Evolutionary conservation across 2,888 invertebrate genomes (phyloP).

Genomic region (Parasteatoda lunata): DNA sequence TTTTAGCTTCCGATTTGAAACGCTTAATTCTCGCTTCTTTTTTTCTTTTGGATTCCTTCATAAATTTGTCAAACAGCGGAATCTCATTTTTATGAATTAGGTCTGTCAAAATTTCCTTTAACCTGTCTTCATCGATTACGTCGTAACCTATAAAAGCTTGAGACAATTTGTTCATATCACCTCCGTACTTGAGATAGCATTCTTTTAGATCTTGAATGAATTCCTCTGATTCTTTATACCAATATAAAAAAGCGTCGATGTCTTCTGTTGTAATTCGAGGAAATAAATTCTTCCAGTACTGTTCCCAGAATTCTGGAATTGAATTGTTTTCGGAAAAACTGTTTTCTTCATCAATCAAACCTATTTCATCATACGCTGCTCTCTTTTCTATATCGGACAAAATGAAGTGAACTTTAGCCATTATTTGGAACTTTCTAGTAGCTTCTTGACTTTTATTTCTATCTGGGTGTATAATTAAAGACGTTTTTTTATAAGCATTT

Average conservation of each 20-base stretch:
- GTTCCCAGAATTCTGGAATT: constrained; percentile 79
- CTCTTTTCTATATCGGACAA: constrained; percentile 89
- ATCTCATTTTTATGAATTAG: constrained; percentile 85
- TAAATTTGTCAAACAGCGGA: constrained; percentile 85
- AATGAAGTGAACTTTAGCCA: constrained; percentile 90
- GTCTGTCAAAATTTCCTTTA: constrained; percentile 80
- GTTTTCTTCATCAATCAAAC: constrained; percentile 85
- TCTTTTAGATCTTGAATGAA: constrained; percentile 84
- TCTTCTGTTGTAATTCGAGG: constrained; percentile 90
- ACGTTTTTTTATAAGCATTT: constrained; percentile 93
- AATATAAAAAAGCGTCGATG: constrained; percentile 88
- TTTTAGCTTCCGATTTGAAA: too few species aligned
- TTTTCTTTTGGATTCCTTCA: constrained; percentile 81
- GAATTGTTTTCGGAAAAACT: constrained; percentile 79
- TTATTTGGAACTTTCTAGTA: constrained; percentile 93
- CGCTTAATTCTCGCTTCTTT: constrained; percentile 69
- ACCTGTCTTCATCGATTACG: constrained; percentile 86
- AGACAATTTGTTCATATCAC: constrained; percentile 89
- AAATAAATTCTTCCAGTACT: constrained; percentile 91
- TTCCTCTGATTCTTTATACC: constrained; percentile 87
- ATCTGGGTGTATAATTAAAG: constrained; percentile 94
- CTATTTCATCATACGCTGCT: constrained; percentile 90
- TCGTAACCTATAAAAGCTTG: constrained; percentile 87
- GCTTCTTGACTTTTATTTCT: constrained; percentile 85
- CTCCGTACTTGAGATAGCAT: constrained; percentile 86